A percentile compares a stretch with the other conserved stretches of the same genome.
These are phyloP conservation scores for Ennomos quercinarius DNA, from an alignment of 2,888 invertebrate species.

Conservation along the genomic window DNA sequence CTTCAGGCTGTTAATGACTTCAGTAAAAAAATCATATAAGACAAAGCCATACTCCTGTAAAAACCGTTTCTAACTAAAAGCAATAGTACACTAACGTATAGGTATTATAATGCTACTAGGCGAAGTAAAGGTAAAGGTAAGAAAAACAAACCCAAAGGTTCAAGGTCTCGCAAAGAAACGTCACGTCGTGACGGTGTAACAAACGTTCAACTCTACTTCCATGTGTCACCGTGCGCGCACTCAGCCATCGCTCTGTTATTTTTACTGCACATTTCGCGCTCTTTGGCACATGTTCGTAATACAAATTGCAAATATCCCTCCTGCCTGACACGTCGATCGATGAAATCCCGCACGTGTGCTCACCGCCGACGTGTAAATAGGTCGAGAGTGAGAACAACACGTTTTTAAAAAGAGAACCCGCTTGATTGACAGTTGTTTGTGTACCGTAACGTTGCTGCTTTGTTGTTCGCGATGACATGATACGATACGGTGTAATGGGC, in stretches of 20 bases:
- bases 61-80: no score
- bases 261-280: constrained; percentile 57
- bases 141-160: no score
- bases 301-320: constrained; percentile 51
- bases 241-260: constrained; percentile 50
- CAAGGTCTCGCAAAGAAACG: constrained; percentile 26
- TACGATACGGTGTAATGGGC: constrained; percentile 36
- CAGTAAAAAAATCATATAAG: no score
- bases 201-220: constrained; percentile 32
- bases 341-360: constrained; percentile 38
- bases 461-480: constrained; percentile 24
- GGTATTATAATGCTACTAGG: no score
- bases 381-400: constrained; percentile 40
- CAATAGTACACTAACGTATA: no score
- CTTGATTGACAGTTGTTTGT: constrained; percentile 47
- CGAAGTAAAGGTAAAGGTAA: no score
- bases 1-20: no score
- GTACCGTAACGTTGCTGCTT: constrained; percentile 17
- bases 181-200: constrained; percentile 42
- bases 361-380: constrained; percentile 33
- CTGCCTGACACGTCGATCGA: constrained; percentile 46
- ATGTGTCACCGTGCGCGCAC: constrained; percentile 37
- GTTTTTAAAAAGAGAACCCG: constrained; percentile 36
- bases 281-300: constrained; percentile 57
- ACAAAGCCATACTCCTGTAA: no score